Evolutionary conservation across 2,797 vertebrate species (phyloP).

Genomic region (Muscicapa comitata): DNA sequence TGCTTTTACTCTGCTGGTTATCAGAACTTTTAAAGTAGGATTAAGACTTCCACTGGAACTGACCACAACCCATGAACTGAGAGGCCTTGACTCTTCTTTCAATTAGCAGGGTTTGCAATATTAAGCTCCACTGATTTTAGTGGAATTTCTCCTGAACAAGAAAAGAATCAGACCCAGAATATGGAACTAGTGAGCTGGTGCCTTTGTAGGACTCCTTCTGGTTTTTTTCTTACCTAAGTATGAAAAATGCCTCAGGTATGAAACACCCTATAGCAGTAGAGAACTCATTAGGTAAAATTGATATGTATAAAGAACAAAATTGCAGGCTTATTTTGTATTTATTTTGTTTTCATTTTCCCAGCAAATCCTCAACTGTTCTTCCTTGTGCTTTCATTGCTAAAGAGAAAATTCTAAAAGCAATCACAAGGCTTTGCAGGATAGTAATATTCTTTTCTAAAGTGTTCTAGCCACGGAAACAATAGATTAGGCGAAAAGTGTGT

Average conservation of each 20-base stretch:
- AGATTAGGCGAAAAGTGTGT: not conserved
- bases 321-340: not conserved
- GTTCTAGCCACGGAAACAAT: not conserved
- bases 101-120: not conserved
- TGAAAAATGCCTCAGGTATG: not conserved
- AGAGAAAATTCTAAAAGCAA: not conserved
- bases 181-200: not conserved
- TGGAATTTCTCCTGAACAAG: not conserved
- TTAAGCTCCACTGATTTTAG: slow-evolving; percentile 31
- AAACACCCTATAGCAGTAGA: not conserved
- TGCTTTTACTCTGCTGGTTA: not conserved
- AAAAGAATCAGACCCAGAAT: not conserved
- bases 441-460: not conserved
- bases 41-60: not conserved
- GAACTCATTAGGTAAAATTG: not conserved
- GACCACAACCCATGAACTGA: not conserved
- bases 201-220: not conserved
- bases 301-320: not conserved
- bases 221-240: not conserved
- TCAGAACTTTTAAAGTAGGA: not conserved
- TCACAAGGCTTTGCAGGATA: not conserved
- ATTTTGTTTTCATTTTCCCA: not conserved
- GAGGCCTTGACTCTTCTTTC: slow-evolving; percentile 10
- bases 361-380: not conserved
- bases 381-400: not conserved